phyloP scores from a whole-genome alignment of 2,113 vertebrate species.

The Indri indri region DNA sequence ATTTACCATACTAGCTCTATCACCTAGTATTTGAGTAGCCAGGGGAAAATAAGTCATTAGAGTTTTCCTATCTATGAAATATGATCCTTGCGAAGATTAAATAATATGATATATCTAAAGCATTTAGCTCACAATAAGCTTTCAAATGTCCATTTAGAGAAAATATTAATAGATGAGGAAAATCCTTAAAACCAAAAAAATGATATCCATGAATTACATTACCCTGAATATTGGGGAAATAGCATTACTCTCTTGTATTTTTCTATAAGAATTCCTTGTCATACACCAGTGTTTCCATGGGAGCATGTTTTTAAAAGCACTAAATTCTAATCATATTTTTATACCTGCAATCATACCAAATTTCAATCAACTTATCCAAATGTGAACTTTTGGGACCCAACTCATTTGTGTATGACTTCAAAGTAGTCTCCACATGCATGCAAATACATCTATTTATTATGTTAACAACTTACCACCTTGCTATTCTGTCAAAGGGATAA shows the following conservation, averaged over 20 bases:
- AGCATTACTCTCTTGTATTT: background rate
- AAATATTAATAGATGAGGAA: background rate
- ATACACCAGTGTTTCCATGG: background rate
- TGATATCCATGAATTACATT: background rate
- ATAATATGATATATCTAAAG: constrained; percentile 1
- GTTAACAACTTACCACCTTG: background rate
- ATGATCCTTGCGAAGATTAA: background rate
- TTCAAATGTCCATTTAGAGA: background rate
- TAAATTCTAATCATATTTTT: constrained; percentile 29
- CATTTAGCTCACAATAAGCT: background rate
- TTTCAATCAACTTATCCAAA: background rate
- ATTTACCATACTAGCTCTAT: background rate
- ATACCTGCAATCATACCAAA: background rate
- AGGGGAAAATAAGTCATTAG: background rate
- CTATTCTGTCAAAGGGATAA: background rate
- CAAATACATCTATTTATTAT: background rate
- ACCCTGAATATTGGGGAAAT: background rate
- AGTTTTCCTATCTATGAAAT: constrained; percentile 25
- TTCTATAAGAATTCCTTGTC: background rate
- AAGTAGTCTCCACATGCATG: background rate
- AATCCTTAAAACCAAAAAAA: background rate
- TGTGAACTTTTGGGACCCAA: background rate
- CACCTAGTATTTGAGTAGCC: background rate
- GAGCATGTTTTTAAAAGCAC: background rate
- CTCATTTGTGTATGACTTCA: background rate